Evolutionary conservation across 2,888 invertebrate genomes (phyloP), one percentile per base, ranked within the genome.

Genomic region (Ecliptopera silaceata): DNA sequence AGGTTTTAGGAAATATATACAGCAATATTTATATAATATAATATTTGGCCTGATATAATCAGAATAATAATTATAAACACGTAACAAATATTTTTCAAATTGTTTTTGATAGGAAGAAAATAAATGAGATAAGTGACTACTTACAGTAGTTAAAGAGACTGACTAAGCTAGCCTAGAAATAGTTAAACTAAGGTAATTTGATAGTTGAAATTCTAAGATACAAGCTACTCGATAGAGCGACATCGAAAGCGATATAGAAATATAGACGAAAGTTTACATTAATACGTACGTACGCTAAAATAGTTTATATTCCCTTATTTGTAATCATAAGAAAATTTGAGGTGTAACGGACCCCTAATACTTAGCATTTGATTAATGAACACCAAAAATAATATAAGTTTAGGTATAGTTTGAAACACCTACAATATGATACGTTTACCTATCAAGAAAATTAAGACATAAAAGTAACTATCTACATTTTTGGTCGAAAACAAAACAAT

Each of bases 321-420:
- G 79, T 90, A 89, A 88, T 90, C 90, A 90, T 90, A 90, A 90
- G 90, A 90, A 86, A 88, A 85, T 82, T 78, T 65, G 80, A 79
- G 80, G 79, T 68, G 38, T 46, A 53, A 60, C 52, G 62, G 56
- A 69, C 74, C 75, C 69, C 71, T 68, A 62, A 66, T 63, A 64
- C 64, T 65, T 61, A 54, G 57, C 52, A 57, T 71, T 70, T 56
- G 66, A 71, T 73, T 71, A 75, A 75, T 71, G 71, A 63, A 65
- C 66, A 65, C 29, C 38, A 29, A 48, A 36, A 15, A 36, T 36
- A 36, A n/a, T 12, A 4, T 3, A n/a, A 4, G 32, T 36, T 26
- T 5, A 26, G 26, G 26, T 26, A 26, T 26, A 8, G 26, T n/a
- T n/a, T n/a, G n/a, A n/a, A n/a, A n/a, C 26, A 26, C 8, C 6